A percentile compares a stretch with the other conserved stretches of the same genome.
phyloP scores from a whole-genome alignment of 2,888 invertebrate genomes.

The Dendrolimus houi region DNA sequence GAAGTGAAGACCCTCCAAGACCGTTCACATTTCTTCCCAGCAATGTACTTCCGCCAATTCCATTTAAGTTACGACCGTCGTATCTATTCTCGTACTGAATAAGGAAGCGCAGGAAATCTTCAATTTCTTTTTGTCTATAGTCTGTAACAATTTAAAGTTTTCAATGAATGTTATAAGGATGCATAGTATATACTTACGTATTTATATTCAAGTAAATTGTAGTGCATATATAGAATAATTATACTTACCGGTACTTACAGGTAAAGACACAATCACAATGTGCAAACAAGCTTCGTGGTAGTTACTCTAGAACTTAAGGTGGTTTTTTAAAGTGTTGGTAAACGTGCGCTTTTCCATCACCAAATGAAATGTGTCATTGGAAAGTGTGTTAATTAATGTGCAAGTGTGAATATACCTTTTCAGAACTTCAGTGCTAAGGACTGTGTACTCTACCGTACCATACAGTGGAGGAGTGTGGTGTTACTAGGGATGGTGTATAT shows the following conservation, averaged over 20 bases:
- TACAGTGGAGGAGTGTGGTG: too few species aligned
- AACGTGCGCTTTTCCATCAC: conserved; percentile 25
- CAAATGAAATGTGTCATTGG: conserved; percentile 19
- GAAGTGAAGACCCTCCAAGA: conserved; percentile 23
- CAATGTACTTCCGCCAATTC: conserved; percentile 26
- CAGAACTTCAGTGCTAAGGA: neutral
- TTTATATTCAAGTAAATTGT: neutral
- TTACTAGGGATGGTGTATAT: too few species aligned
- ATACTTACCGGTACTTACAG: conserved; percentile 35
- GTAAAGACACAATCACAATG: conserved; percentile 20
- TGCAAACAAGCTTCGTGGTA: conserved; percentile 27
- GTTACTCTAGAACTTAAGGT: conserved; percentile 27
- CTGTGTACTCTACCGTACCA: neutral
- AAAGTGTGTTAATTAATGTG: conserved; percentile 7
- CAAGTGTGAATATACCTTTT: neutral
- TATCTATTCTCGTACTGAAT: conserved; percentile 36
- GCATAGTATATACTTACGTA: neutral
- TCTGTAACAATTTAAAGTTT: conserved; percentile 43
- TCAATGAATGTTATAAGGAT: neutral
- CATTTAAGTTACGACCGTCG: conserved; percentile 27
- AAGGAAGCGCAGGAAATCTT: conserved; percentile 47
- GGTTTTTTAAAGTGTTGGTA: conserved; percentile 11
- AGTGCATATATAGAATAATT: conserved; percentile 12
- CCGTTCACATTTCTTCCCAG: conserved; percentile 26
- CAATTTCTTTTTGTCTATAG: conserved; percentile 42